These are phyloP conservation scores for Eurystomus glaucurus DNA, from an alignment of 2,797 vertebrate species.

Conservation along the genomic window DNA sequence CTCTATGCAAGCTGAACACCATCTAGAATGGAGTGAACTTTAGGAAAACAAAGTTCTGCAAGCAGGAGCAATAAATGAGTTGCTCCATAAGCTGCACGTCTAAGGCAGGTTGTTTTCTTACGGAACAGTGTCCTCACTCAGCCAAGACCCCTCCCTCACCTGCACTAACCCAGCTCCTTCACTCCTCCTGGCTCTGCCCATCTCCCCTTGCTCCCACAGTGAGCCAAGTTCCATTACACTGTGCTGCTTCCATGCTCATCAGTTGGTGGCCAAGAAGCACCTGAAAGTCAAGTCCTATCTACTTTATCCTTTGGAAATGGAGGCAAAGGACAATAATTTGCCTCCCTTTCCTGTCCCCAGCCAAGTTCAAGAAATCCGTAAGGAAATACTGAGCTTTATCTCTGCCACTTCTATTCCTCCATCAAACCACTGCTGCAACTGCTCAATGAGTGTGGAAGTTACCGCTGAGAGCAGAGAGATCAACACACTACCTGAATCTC, in stretches of 20 bases:
- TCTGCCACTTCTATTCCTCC: not conserved
- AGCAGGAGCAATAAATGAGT: not conserved
- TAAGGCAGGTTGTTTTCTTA: not conserved
- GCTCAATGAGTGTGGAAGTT: not conserved
- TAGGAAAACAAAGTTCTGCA: not conserved
- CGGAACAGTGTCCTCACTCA: not conserved
- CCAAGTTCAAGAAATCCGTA: not conserved
- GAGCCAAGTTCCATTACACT: not conserved
- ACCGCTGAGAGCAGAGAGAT: not conserved
- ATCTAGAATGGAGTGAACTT: not conserved
- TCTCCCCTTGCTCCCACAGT: not conserved
- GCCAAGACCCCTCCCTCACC: not conserved
- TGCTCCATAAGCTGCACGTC: not conserved
- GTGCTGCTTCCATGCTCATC: not conserved
- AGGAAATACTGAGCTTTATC: not conserved
- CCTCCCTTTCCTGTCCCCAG: not conserved
- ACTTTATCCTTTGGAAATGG: not conserved
- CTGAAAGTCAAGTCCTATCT: not conserved
- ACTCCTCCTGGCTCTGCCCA: not conserved
- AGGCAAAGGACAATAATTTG: not conserved
- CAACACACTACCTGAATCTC: not conserved
- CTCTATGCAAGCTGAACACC: accelerated
- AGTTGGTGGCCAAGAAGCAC: not conserved
- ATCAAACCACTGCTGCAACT: not conserved
- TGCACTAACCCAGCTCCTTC: not conserved